phyloP scores from a whole-genome alignment of 1,140 invertebrate species.

The Drosophila malerkotliana region DNA sequence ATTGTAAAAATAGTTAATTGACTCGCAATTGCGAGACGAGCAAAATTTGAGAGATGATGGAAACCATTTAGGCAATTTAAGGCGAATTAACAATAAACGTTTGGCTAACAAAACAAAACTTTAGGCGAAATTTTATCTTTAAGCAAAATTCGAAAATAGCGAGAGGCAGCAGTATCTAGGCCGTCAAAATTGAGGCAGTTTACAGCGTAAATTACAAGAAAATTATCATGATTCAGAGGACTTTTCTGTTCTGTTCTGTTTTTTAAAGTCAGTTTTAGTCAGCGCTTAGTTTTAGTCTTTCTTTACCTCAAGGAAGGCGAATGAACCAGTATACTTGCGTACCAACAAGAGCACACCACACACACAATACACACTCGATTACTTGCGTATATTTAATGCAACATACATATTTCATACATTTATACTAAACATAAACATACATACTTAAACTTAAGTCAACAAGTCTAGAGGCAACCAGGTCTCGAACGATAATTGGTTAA shows the following conservation, averaged over 20 bases:
- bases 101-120: constrained; percentile 68
- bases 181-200: constrained; percentile 65
- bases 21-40: constrained; percentile 45
- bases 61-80: constrained; percentile 83
- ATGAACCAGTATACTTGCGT: constrained; percentile 55
- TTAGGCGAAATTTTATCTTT: constrained; percentile 80
- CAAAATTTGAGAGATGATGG: constrained; percentile 56
- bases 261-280: constrained; percentile 42
- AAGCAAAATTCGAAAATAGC: constrained; percentile 61
- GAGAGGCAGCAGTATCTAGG: constrained; percentile 25
- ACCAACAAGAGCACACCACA: constrained; percentile 60
- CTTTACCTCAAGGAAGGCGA: constrained; percentile 40
- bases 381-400: constrained; percentile 61
- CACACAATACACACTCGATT: constrained; percentile 3
- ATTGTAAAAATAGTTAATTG: constrained; percentile 81
- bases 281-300: constrained; percentile 21
- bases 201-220: constrained; percentile 24
- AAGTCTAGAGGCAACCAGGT: constrained; percentile 53
- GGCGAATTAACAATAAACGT: constrained; percentile 84
- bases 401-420: constrained; percentile 80
- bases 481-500: constrained; percentile 74
- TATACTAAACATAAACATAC: constrained; percentile 71
- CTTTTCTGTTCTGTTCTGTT: constrained; percentile 54
- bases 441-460: constrained; percentile 69
- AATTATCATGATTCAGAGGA: constrained; percentile 21